These are phyloP conservation scores for Murina feae DNA, from an alignment of 2,113 vertebrate genomes.

Conservation along the genomic window DNA sequence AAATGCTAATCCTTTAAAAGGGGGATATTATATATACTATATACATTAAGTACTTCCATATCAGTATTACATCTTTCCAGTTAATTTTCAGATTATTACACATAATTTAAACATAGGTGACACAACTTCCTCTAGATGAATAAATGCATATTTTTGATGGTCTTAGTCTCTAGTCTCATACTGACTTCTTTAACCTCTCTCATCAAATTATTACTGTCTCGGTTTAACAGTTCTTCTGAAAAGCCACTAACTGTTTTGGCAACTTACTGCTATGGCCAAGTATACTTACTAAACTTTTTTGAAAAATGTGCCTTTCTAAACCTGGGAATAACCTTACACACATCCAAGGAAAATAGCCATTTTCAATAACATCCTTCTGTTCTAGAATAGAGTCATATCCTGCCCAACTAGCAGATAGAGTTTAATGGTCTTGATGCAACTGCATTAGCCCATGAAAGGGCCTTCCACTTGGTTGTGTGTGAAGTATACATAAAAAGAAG, in stretches of 20 bases:
- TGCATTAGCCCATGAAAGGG: background rate
- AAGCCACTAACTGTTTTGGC: background rate
- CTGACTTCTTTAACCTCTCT: background rate
- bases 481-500: background rate
- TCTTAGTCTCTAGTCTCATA: background rate
- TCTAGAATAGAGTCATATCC: background rate
- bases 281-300: background rate
- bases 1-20: background rate
- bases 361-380: background rate
- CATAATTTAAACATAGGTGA: background rate
- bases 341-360: background rate
- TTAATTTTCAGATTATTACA: conserved; percentile 15
- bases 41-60: background rate
- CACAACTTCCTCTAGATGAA: background rate
- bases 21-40: background rate
- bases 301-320: background rate
- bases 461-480: background rate
- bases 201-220: background rate
- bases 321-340: background rate
- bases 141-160: background rate
- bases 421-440: background rate
- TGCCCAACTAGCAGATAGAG: background rate
- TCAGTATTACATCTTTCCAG: background rate
- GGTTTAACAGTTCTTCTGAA: background rate
- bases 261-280: background rate